phyloP scores from a whole-genome alignment of 2,888 invertebrate genomes.

The Rosalia funebris region DNA sequence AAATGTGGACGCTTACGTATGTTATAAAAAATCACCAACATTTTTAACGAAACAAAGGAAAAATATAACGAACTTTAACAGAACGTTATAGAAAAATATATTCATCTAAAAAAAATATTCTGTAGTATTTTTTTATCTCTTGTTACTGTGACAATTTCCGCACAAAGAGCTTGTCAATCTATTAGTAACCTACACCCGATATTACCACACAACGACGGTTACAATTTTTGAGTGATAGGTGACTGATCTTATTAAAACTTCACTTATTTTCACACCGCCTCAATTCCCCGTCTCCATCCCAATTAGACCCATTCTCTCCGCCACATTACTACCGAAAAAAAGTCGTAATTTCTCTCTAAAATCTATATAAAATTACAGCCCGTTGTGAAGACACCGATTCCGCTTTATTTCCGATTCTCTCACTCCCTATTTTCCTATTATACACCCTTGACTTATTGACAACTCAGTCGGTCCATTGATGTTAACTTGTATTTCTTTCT shows the following conservation, averaged over 20 bases:
- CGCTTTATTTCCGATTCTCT: not conserved
- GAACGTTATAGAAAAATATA: no score
- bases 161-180: not conserved
- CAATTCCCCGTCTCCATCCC: not conserved
- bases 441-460: conserved; percentile 24
- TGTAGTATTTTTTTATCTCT: no score
- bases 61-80: no score
- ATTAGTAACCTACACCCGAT: not conserved
- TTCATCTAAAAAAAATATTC: no score
- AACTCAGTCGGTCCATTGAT: conserved; percentile 13
- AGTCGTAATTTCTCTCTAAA: conserved; percentile 11
- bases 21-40: no score
- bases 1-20: no score
- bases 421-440: conserved; percentile 10
- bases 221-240: not conserved
- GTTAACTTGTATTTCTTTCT: conserved; percentile 9
- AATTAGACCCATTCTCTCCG: not conserved
- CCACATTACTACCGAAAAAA: not conserved
- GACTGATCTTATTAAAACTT: not conserved
- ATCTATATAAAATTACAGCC: conserved; percentile 24
- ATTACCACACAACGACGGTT: not conserved
- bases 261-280: not conserved
- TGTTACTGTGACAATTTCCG: no score
- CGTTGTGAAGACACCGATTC: conserved; percentile 3
- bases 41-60: no score